Base-by-base conservation (phyloP, 2,888 invertebrate species). In the Beris morrisii region DNA sequence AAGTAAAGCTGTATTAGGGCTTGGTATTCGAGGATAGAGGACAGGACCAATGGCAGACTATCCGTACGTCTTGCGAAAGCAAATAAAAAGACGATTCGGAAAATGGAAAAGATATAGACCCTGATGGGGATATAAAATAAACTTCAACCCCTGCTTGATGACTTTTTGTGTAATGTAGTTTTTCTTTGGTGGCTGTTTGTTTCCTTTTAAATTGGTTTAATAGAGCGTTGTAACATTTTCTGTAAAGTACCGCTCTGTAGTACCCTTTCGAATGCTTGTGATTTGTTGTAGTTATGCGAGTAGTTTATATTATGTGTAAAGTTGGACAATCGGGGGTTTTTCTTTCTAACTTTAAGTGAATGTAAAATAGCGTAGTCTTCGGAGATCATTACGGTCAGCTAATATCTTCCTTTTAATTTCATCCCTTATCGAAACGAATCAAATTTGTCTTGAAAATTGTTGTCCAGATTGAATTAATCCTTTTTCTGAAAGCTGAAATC, bases 71-170 rank as follows among this genome's bases (percentile, higher is more conserved):
- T 38, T 9, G 5, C 9, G 1, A 38, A 38, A 38, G 38, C 38
- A 9, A 38, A 38, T 38, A 38, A 9, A 22, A 38, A 9, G 38
- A 38, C 38, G 38, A 5, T 38, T 38, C 45, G 50, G 50, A 15
- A 61, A 61, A 61, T 48, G 46, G 38, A 22, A 52, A 61, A 50
- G 61, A 61, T 61, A 61, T 61, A 38, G 52, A 43, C 38, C 38
- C 32, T 13, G 38, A 50, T 52, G 61, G 32, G 15, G 15, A 52
- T 61, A 50, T 30, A 22, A 52, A 61, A 50, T 30, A 46, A 45
- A n/a, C 13, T 32, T 52, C 38, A 38, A 38, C 38, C 38, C 4
- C 38, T 38, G 3, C 50, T 61, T 59, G 59, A 59, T 50, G 22
- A 44, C 31, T 48, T 31, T 31, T 28, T 31, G 28, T 53, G 38